A percentile compares a stretch with the other conserved stretches of the same genome.
phyloP scores from a whole-genome alignment of 2,888 invertebrate genomes.

The Pandemis cinnamomeana region DNA sequence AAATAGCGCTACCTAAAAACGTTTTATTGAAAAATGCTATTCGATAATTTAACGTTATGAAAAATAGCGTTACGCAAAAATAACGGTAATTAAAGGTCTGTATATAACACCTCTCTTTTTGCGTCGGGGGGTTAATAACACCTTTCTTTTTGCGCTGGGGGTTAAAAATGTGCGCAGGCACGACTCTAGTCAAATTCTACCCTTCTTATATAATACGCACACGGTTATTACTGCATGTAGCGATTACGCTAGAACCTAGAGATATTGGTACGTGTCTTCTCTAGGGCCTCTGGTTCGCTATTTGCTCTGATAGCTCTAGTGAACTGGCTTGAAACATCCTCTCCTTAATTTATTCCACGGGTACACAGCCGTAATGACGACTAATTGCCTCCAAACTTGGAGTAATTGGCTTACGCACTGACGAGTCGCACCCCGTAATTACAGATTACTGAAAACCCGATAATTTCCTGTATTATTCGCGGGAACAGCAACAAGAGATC shows the following conservation, averaged over 20 bases:
- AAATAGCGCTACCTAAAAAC: too few relatives aligned
- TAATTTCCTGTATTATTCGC: constrained; percentile 40
- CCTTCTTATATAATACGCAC: too few relatives aligned
- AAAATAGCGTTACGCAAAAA: too few relatives aligned
- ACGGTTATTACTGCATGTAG: too few relatives aligned
- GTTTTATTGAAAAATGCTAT: too few relatives aligned
- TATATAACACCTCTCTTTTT: too few relatives aligned
- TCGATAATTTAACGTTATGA: too few relatives aligned
- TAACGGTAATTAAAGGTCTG: too few relatives aligned
- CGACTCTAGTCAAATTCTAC: too few relatives aligned
- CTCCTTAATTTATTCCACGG: constrained; percentile 63
- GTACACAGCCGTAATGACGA: constrained; percentile 56
- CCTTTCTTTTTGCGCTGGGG: too few relatives aligned
- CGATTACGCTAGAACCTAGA: neutral
- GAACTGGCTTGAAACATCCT: constrained; percentile 38
- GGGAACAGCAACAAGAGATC: constrained; percentile 18
- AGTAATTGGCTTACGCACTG: constrained; percentile 63
- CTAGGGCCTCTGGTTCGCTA: neutral
- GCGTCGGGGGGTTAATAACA: too few relatives aligned
- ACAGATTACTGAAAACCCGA: constrained; percentile 55
- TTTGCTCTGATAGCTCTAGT: constrained; percentile 10
- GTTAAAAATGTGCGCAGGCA: too few relatives aligned
- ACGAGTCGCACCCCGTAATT: constrained; percentile 55
- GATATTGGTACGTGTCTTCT: neutral
- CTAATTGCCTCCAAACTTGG: constrained; percentile 69